These are phyloP conservation scores for Chymomyza fuscimana DNA, from an alignment of 2,888 invertebrate species.

Conservation along the genomic window DNA sequence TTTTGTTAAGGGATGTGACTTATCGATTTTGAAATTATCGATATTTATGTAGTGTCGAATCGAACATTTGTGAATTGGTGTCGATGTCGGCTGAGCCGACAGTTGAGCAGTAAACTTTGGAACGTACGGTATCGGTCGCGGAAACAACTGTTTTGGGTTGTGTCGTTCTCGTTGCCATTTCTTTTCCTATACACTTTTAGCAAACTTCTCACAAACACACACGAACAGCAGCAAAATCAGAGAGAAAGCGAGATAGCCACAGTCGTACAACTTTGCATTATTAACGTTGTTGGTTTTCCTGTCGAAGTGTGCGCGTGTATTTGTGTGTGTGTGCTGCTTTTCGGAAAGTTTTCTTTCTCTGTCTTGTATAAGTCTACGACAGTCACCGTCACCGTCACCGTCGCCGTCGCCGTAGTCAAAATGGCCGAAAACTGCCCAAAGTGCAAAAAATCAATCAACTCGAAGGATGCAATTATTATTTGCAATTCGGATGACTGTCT, in stretches of 20 bases:
- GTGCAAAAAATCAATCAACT: constrained; percentile 75
- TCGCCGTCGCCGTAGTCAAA: constrained; percentile 40
- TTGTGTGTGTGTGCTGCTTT: constrained; percentile 17
- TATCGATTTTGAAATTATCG: too few relatives aligned
- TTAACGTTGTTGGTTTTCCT: constrained; percentile 11
- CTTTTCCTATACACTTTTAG: constrained; percentile 58
- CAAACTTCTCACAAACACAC: constrained; percentile 63
- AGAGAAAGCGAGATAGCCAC: constrained; percentile 25
- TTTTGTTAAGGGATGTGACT: too few relatives aligned
- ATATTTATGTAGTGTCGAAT: too few relatives aligned
- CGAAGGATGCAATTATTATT: constrained; percentile 72
- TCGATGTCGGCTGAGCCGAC: constrained; percentile 18
- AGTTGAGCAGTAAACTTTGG: constrained; percentile 76
- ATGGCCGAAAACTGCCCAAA: constrained; percentile 77
- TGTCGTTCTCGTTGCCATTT: constrained; percentile 60
- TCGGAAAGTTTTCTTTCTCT: not conserved
- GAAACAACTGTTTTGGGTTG: constrained; percentile 43
- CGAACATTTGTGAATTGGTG: not conserved
- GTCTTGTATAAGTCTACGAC: not conserved
- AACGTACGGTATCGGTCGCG: constrained; percentile 67
- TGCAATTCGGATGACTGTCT: constrained; percentile 74
- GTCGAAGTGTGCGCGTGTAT: constrained; percentile 5
- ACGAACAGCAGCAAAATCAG: constrained; percentile 17
- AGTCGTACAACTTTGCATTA: constrained; percentile 17
- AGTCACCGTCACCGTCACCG: not conserved